phyloP scores from a whole-genome alignment of 30 jellyfish, hydroid and myxozoan genomes.

The Cassiopea xamachana region DNA sequence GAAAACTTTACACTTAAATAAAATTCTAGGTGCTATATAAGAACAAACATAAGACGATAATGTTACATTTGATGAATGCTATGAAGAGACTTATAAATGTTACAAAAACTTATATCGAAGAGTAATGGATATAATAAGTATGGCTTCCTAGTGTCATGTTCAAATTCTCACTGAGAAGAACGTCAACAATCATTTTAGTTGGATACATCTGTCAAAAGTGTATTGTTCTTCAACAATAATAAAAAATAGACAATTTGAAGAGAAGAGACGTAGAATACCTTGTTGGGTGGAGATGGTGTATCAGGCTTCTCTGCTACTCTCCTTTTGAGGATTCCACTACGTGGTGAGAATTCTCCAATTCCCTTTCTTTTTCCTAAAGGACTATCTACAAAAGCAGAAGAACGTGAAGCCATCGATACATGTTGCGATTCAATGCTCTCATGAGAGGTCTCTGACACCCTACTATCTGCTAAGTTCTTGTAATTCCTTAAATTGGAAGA shows the following conservation, averaged over 20 bases:
- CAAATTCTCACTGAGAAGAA: no score
- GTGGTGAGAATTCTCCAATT: constrained; percentile 61
- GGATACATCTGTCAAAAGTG: background rate
- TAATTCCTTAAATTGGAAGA: background rate
- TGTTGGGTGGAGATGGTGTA: constrained; percentile 86
- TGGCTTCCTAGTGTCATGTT: no score
- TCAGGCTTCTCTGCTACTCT: constrained; percentile 50
- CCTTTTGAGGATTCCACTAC: constrained; percentile 82
- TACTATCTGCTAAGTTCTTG: background rate
- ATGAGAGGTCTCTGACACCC: background rate
- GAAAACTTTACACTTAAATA: no score
- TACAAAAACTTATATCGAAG: no score
- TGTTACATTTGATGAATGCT: no score
- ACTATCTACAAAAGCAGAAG: background rate
- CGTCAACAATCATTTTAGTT: no score
- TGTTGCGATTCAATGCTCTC: background rate
- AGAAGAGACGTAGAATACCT: constrained; percentile 13
- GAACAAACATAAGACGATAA: no score
- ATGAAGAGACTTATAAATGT: no score
- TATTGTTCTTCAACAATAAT: background rate
- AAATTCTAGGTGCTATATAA: no score
- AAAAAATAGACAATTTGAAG: no score
- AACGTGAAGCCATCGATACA: background rate
- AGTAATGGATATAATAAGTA: no score
- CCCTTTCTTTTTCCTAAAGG: background rate